These are phyloP conservation scores for Helicoverpa assulta DNA, from an alignment of 2,888 invertebrate genomes.

Conservation along the genomic window DNA sequence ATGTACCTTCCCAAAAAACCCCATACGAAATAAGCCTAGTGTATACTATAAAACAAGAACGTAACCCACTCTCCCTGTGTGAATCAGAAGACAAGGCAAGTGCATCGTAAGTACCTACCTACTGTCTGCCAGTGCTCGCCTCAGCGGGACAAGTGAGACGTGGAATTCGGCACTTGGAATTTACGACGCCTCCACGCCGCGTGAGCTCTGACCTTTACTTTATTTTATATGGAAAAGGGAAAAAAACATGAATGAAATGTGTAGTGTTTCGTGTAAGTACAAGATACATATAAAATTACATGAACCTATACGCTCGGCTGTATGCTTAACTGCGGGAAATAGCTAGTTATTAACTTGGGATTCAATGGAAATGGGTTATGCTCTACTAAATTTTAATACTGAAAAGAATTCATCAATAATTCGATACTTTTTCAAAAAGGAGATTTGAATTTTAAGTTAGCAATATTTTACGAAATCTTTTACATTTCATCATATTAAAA, in stretches of 20 bases:
- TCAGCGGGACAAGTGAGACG: conserved; percentile 66
- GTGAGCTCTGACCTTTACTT: conserved; percentile 48
- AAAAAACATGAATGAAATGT: conserved; percentile 1
- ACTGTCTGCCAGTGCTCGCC: conserved; percentile 52
- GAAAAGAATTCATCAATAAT: no score
- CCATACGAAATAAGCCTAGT: no score
- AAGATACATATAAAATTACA: background rate
- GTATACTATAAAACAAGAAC: conserved; percentile 16
- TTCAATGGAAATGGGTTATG: no score
- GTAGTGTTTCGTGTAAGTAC: background rate
- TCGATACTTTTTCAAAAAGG: no score
- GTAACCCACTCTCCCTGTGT: conserved; percentile 11
- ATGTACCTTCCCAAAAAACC: no score
- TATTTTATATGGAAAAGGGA: conserved; percentile 26
- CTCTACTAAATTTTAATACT: no score
- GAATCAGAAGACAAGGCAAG: conserved; percentile 30
- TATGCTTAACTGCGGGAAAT: no score
- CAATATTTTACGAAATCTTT: no score
- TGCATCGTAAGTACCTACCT: conserved; percentile 42
- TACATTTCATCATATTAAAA: no score
- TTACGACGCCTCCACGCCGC: conserved; percentile 64
- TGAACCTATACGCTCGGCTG: no score
- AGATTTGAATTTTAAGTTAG: no score
- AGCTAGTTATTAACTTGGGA: no score
- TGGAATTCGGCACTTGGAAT: conserved; percentile 74